phyloP scores from a whole-genome alignment of 2,888 invertebrate species.

The Cyclophora albipunctata region DNA sequence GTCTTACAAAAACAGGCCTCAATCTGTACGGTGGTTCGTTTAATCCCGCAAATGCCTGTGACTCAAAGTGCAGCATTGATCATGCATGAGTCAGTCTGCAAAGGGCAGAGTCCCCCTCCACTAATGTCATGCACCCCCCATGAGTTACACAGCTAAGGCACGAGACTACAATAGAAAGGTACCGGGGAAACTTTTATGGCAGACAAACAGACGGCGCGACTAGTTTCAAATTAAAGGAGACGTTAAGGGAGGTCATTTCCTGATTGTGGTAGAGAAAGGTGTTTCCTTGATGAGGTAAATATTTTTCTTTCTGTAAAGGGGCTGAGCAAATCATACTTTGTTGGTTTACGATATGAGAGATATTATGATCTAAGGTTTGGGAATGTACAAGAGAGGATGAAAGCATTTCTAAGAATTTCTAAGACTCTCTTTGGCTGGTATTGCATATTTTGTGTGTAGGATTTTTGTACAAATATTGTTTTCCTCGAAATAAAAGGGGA shows the following conservation, averaged over 20 bases:
- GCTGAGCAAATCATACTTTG: not conserved
- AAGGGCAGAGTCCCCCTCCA: constrained; percentile 27
- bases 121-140: constrained; percentile 29
- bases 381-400: not conserved
- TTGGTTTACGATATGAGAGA: not conserved
- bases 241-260: constrained; percentile 2
- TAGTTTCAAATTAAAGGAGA: not conserved
- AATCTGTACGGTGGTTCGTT: not conserved
- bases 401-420: too few relatives aligned
- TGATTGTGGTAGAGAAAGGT: not conserved
- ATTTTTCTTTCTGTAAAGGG: not conserved
- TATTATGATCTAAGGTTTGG: not conserved
- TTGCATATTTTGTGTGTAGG: too few relatives aligned
- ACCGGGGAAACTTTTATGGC: constrained; percentile 9
- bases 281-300: not conserved
- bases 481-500: too few relatives aligned
- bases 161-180: constrained; percentile 13
- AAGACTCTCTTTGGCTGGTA: too few relatives aligned
- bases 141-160: constrained; percentile 16
- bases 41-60: constrained; percentile 6
- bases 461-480: too few relatives aligned
- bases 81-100: constrained; percentile 28
- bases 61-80: constrained; percentile 2
- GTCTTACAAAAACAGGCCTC: too few relatives aligned
- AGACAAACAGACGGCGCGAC: constrained; percentile 1